These are phyloP conservation scores for Eucidaris tribuloides DNA, from an alignment of 35 echinoderm and acorn worm genomes.

Conservation along the genomic window DNA sequence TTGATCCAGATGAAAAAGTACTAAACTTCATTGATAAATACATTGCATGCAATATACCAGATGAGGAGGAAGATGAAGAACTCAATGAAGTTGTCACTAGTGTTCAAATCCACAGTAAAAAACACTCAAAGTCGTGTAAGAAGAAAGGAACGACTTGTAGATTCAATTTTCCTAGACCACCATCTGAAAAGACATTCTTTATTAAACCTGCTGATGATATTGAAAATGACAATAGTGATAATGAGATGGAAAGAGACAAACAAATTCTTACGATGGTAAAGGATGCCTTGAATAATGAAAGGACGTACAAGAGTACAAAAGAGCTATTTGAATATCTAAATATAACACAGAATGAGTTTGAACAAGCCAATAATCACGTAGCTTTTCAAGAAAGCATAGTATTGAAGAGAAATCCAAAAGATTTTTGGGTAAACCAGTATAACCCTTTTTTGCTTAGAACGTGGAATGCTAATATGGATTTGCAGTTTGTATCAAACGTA, in stretches of 20 bases:
- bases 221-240: no score
- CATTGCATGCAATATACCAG: constrained; percentile 39
- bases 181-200: constrained; percentile 60
- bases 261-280: constrained; percentile 9
- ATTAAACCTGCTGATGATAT: background rate
- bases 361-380: background rate
- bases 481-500: no score
- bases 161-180: constrained; percentile 75
- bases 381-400: constrained; percentile 9
- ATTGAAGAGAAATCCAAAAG: constrained; percentile 18
- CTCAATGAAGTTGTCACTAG: constrained; percentile 60
- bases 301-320: background rate
- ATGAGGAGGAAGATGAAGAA: constrained; percentile 38
- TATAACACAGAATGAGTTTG: no score
- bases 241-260: background rate
- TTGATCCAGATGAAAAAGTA: constrained; percentile 28
- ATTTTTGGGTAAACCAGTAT: no score
- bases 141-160: constrained; percentile 67
- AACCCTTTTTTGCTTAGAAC: no score
- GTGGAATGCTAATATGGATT: no score
- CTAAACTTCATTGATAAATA: constrained; percentile 58
- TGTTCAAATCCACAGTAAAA: constrained; percentile 64
- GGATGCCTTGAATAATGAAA: background rate
- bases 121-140: constrained; percentile 76
- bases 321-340: constrained; percentile 13